Base-by-base conservation (phyloP, 2,888 invertebrate species). In the Plagodis dolabraria region DNA sequence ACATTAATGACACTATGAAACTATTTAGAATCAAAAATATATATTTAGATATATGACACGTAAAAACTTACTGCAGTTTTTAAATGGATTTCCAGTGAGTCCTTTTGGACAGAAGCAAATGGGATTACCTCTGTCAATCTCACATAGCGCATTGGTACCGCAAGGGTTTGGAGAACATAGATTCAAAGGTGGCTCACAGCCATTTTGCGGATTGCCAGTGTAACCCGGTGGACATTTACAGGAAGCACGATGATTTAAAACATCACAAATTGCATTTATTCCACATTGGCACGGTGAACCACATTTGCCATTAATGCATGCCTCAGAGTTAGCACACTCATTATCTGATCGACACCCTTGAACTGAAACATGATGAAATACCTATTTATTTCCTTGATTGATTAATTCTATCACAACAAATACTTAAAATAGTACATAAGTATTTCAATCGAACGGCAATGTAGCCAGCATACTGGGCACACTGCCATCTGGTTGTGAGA, bases 91-190 rank as follows among this genome's bases (percentile, higher is more conserved):
- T 84, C 98, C 98, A 5, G 97, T 98, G 65, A 97, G 92, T 64
- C 97, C 97, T 84, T 96, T 97, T 0, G 97, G 97, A 79, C 98
- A 98, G 89, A 94, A 97, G 78, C 98, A 98, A 69, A 98, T 96
- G 2, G 98, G 97, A 82, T 96, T 96, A 52, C 97, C 97, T 73
- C 96, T 95, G 73, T 97, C 97, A 51, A 95, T 94, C 89, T 97
- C 97, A 80, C 98, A 98, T 65, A 96, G 87, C 0, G 98, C 97
- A 76, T 96, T 96, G 2, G 93, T 86, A n/a, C 98, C 98, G 75
- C 97, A 98, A n/a, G 97, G 97, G 85, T 96, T 97, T 33, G 97
- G 96, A 64, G 94, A 92, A 75, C 97, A 98, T 0, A 96, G 96
- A 83, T 97, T 96, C 36, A 91, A 84, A n/a, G 97, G 96, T 70